phyloP scores from a whole-genome alignment of 2,797 vertebrate genomes.

The Falco cherrug region DNA sequence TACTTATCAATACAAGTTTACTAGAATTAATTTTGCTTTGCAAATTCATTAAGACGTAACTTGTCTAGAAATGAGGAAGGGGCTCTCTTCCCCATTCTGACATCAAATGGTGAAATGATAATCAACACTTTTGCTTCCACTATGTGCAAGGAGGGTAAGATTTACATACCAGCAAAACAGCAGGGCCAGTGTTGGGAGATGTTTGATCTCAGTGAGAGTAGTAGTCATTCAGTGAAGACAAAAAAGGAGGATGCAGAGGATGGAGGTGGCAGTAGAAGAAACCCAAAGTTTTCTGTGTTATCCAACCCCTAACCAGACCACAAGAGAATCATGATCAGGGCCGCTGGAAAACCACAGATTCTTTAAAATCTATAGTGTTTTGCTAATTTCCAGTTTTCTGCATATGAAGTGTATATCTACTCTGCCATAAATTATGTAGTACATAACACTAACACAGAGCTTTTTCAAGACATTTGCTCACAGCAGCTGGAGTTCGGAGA shows the following conservation, averaged over 20 bases:
- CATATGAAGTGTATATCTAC: slow-evolving; percentile 58
- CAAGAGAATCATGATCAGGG: slow-evolving; percentile 79
- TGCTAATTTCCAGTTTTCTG: slow-evolving; percentile 68
- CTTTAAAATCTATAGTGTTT: slow-evolving; percentile 61
- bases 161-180: slow-evolving; percentile 80
- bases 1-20: slow-evolving; percentile 33
- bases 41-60: background rate
- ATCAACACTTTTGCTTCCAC: slow-evolving; percentile 70
- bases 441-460: slow-evolving; percentile 9
- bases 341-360: slow-evolving; percentile 76
- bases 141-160: slow-evolving; percentile 75
- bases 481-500: slow-evolving; percentile 31
- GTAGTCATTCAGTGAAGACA: slow-evolving; percentile 80
- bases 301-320: slow-evolving; percentile 81
- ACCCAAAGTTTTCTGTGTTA: slow-evolving; percentile 79
- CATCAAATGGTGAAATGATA: slow-evolving; percentile 47
- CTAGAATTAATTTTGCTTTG: slow-evolving; percentile 51
- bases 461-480: slow-evolving; percentile 60
- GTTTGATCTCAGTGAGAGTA: slow-evolving; percentile 79
- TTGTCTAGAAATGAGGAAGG: slow-evolving; percentile 51
- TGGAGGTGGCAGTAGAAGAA: slow-evolving; percentile 79
- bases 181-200: slow-evolving; percentile 77
- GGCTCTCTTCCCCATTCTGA: slow-evolving; percentile 26
- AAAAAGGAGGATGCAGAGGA: slow-evolving; percentile 80
- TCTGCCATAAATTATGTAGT: slow-evolving; percentile 5